These are phyloP conservation scores for Macropus fuliginosus DNA, from an alignment of 2,797 vertebrate species.

Conservation along the genomic window DNA sequence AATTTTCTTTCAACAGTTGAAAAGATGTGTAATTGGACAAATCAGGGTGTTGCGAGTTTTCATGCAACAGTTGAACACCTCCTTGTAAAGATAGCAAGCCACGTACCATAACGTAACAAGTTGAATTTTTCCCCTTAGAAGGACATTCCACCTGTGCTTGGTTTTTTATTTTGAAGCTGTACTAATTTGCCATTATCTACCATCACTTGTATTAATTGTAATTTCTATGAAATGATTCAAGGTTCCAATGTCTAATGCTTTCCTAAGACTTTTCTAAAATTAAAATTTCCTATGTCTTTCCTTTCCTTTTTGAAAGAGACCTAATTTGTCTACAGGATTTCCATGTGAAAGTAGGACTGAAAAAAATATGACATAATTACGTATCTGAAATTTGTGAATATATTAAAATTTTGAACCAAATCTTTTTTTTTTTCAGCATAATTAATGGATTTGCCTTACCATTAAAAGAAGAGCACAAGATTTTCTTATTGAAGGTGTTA, in stretches of 20 bases:
- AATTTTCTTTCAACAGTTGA: not conserved
- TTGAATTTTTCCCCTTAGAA: not conserved
- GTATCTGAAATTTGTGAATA: not conserved
- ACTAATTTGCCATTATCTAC: not conserved
- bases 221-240: not conserved
- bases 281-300: not conserved
- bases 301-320: not conserved
- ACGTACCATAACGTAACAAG: not conserved
- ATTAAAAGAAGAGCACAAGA: slow-evolving; percentile 99
- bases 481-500: slow-evolving; percentile 98
- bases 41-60: not conserved
- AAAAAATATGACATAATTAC: not conserved
- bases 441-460: slow-evolving; percentile 99
- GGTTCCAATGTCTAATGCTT: not conserved
- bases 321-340: slow-evolving; percentile 15
- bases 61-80: not conserved
- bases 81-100: not conserved
- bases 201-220: not conserved
- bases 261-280: not conserved
- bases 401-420: not conserved
- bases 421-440: slow-evolving; percentile 89
- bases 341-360: slow-evolving; percentile 3
- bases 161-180: not conserved
- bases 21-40: not conserved
- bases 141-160: not conserved